phyloP scores from a whole-genome alignment of 2,113 vertebrate species.

The Natator depressus region DNA sequence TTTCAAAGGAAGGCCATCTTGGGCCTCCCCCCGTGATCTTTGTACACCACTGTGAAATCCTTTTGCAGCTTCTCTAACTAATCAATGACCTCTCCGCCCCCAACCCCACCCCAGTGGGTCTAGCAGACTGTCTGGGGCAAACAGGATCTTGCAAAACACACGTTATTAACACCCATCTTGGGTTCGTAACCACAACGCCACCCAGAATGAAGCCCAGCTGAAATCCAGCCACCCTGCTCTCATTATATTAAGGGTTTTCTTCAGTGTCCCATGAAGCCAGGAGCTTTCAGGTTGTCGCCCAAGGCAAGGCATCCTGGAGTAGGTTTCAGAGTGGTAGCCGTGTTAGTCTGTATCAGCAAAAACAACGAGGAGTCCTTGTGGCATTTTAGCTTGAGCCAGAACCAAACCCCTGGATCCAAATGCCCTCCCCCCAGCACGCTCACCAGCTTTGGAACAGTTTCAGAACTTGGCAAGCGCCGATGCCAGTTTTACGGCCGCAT shows the following conservation, averaged over 20 bases:
- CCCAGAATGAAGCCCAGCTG: neutral
- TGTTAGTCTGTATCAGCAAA: too few species aligned
- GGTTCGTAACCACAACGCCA: neutral
- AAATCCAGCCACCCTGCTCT: neutral
- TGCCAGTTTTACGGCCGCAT: neutral
- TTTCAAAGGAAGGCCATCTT: conserved; percentile 38
- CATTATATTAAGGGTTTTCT: neutral
- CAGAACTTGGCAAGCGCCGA: neutral
- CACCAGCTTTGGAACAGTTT: neutral
- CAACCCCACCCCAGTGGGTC: accelerated
- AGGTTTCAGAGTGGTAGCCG: too few species aligned
- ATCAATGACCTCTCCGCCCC: neutral
- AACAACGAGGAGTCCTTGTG: too few species aligned
- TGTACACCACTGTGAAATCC: neutral
- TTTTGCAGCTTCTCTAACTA: neutral
- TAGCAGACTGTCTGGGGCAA: neutral
- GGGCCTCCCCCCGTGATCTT: neutral
- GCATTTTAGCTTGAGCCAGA: too few species aligned
- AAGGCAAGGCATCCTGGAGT: too few species aligned
- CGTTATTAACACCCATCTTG: neutral
- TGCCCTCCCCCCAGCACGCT: neutral
- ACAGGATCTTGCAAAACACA: neutral
- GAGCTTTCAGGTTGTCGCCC: neutral
- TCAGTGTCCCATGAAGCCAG: neutral
- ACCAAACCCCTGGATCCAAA: neutral